Conservation (phyloP, 2,888 invertebrate genomes). For the Hydrotaea diabolus region DNA sequence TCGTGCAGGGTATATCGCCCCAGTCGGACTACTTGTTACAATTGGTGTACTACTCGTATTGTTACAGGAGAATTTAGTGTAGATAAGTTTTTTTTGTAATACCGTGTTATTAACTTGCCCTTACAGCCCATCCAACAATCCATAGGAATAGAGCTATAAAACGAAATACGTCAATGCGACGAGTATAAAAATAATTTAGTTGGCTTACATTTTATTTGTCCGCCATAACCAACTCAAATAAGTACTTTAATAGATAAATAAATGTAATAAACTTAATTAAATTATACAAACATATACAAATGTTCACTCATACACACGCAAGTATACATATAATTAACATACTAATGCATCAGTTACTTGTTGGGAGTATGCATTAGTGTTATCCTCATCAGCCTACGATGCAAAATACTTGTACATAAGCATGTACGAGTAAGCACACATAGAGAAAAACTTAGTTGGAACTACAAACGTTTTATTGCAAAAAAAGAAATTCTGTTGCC, state of each 20-base stretch:
- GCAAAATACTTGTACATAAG: neutral
- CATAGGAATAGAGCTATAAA: no score
- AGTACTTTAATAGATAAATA: neutral
- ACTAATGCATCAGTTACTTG: neutral
- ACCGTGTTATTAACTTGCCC: no score
- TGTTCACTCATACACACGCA: neutral
- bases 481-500: no score
- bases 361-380: neutral
- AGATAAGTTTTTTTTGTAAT: no score
- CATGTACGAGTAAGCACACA: no score
- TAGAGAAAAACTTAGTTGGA: no score
- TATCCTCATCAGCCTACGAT: neutral
- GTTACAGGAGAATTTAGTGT: no score
- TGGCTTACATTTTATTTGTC: neutral
- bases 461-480: no score
- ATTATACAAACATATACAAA: slow-evolving; percentile 17
- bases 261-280: slow-evolving; percentile 30
- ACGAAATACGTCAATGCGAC: neutral
- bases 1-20: no score
- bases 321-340: neutral
- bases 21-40: no score
- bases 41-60: no score
- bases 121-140: no score
- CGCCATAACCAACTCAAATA: neutral
- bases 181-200: neutral